These are phyloP conservation scores for Nymphalis urticae DNA, from an alignment of 2,888 invertebrate species.

Conservation along the genomic window DNA sequence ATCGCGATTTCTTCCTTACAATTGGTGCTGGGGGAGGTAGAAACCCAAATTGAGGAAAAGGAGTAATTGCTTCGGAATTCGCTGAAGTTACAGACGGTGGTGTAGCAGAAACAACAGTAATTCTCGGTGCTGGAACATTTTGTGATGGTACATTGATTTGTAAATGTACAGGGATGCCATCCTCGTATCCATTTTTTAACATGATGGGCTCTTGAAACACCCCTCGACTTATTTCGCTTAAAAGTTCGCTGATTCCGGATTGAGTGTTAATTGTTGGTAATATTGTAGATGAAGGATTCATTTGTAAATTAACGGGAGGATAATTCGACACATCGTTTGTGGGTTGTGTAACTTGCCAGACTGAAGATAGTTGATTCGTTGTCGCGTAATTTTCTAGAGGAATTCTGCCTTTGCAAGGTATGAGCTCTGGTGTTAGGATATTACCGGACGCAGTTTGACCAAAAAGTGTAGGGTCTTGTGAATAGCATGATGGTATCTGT, in stretches of 20 bases:
- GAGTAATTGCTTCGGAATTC: slow-evolving; percentile 22
- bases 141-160: slow-evolving; percentile 56
- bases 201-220: slow-evolving; percentile 20
- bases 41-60: slow-evolving; percentile 32
- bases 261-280: slow-evolving; percentile 27
- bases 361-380: slow-evolving; percentile 32
- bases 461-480: slow-evolving; percentile 8
- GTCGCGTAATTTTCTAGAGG: slow-evolving; percentile 34
- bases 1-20: slow-evolving; percentile 47
- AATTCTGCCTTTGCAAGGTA: slow-evolving; percentile 8
- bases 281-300: slow-evolving; percentile 23
- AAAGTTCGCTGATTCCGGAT: slow-evolving; percentile 25
- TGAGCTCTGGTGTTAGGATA: slow-evolving; percentile 10
- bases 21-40: slow-evolving; percentile 44
- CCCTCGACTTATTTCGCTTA: slow-evolving; percentile 17
- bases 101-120: slow-evolving; percentile 46
- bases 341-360: slow-evolving; percentile 33
- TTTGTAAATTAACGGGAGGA: slow-evolving; percentile 25
- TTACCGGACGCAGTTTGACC: slow-evolving; percentile 1
- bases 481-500: slow-evolving; percentile 10
- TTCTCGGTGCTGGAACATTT: slow-evolving; percentile 46
- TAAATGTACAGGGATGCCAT: slow-evolving; percentile 49
- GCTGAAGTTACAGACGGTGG: slow-evolving; percentile 17
- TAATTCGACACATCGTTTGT: slow-evolving; percentile 7
- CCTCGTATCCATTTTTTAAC: slow-evolving; percentile 29